These are phyloP conservation scores for Mimumesa dahlbomi DNA, from an alignment of 2,888 invertebrate species.

Conservation along the genomic window DNA sequence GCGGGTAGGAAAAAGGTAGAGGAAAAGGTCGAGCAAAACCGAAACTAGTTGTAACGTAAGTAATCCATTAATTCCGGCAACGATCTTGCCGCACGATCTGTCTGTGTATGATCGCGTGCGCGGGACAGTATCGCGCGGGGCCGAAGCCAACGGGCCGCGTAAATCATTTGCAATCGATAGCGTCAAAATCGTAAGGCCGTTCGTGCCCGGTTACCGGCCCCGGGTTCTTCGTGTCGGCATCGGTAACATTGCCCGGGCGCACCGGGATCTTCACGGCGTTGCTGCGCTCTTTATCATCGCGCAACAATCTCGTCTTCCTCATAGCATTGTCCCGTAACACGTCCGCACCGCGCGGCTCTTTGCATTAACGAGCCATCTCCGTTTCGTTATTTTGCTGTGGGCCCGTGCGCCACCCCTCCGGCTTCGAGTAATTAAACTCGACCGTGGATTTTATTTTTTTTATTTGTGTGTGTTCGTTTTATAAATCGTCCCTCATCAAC, in stretches of 20 bases:
- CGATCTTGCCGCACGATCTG: constrained; percentile 21
- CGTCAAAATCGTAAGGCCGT: constrained; percentile 49
- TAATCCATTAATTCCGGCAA: constrained; percentile 48
- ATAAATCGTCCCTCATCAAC: not conserved
- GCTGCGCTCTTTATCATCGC: constrained; percentile 48
- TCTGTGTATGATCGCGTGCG: constrained; percentile 37
- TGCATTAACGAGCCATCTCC: constrained; percentile 56
- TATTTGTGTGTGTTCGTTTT: too few species aligned
- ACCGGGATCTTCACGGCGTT: constrained; percentile 17
- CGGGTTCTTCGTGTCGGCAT: not conserved
- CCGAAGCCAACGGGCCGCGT: constrained; percentile 19
- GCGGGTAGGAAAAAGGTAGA: not conserved
- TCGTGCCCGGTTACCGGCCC: constrained; percentile 25
- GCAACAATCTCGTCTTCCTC: constrained; percentile 65
- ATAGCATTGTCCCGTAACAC: constrained; percentile 63
- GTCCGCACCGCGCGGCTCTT: constrained; percentile 43
- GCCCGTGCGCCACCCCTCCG: constrained; percentile 16
- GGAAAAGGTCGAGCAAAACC: constrained; percentile 1
- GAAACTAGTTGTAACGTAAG: constrained; percentile 16
- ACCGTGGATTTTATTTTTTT: not conserved
- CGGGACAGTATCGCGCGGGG: constrained; percentile 21
- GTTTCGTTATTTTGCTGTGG: constrained; percentile 6
- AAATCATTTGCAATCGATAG: constrained; percentile 60
- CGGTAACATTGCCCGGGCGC: constrained; percentile 2
- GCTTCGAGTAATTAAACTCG: constrained; percentile 21